Evolutionary conservation across 1,140 invertebrate genomes (phyloP), one percentile per base, ranked within the genome.

Genomic region (Rhagoletis pomonella): DNA sequence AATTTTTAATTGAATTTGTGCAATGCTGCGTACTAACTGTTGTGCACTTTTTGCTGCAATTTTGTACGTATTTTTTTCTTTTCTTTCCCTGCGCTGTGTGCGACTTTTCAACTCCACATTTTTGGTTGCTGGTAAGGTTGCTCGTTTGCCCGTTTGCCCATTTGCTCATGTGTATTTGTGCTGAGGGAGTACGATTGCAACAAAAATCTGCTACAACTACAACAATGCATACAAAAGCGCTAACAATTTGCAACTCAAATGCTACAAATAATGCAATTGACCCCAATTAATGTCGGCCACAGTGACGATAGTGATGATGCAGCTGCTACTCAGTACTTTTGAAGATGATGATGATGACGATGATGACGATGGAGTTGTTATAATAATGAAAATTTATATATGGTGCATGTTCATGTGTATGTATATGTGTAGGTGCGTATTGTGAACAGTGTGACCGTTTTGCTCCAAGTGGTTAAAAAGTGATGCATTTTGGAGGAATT

Each of bases 1-100:
- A 81, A 81, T 50, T 81, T 55, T 81, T 81, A 81, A 81, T 81
- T 81, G 73, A 81, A 81, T 81, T 81, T 50, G 73, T 17, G 60
- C 60, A 62, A 62, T 62, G 4, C 60, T 62, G 7, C 73, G 73
- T 47, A 58, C 29, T 29, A 29, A 29, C 12, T 50, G 73, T 9
- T 81, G 10, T 47, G 5, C 2, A 50, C 19, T 73, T 81, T 47
- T 73, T 47, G 42, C 44, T 73, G 42, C 1, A 67, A 14, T 73
- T 73, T 73, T 39, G 44, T 47, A 4, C 17, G 12, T 47, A 12
- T 6, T 4, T 12, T n/a, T n/a, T 47, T 7, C 67, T 12, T 47
- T 69, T 12, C n/a, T 14, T 62, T 14, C 7, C 9, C 60, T 62
- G 9, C n/a, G 60, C 29, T 12, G 12, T 6, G 4, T 19, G 69